phyloP scores from a whole-genome alignment of 2,113 vertebrate genomes.

The Halcyon malimbica region DNA sequence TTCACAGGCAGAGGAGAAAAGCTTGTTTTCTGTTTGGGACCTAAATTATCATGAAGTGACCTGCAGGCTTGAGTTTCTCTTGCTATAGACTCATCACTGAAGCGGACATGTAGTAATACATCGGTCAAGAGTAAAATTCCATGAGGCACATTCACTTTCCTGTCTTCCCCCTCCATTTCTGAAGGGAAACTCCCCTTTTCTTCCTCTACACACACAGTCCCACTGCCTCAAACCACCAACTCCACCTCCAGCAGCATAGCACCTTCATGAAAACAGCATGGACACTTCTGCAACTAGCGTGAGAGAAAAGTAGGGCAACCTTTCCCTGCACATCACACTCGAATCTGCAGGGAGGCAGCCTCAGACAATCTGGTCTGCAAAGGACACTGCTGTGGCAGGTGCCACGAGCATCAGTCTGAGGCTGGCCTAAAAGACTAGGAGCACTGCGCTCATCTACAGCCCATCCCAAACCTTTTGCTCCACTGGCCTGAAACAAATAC shows the following conservation, averaged over 20 bases:
- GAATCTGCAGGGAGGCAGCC: not conserved
- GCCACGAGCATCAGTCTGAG: accelerated
- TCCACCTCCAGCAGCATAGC: not conserved
- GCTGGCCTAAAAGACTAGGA: not conserved
- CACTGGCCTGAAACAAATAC: constrained; percentile 22
- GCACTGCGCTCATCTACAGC: accelerated
- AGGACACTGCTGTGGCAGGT: not conserved
- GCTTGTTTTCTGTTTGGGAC: not conserved
- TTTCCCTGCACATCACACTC: not conserved
- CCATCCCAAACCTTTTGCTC: not conserved
- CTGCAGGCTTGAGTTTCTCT: not conserved
- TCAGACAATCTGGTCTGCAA: not conserved
- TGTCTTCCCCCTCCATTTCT: not conserved
- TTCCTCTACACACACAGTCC: not conserved
- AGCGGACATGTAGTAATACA: not conserved
- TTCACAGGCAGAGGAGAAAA: not conserved
- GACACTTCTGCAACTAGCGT: not conserved
- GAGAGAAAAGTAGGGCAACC: constrained; percentile 7
- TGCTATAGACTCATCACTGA: not conserved
- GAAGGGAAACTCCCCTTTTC: not conserved
- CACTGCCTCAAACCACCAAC: not conserved
- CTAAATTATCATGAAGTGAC: not conserved
- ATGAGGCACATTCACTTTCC: not conserved
- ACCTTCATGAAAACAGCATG: not conserved
- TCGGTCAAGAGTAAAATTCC: not conserved